These are phyloP conservation scores for Pelochelys cantorii DNA, from an alignment of 2,797 vertebrate genomes.

Conservation along the genomic window DNA sequence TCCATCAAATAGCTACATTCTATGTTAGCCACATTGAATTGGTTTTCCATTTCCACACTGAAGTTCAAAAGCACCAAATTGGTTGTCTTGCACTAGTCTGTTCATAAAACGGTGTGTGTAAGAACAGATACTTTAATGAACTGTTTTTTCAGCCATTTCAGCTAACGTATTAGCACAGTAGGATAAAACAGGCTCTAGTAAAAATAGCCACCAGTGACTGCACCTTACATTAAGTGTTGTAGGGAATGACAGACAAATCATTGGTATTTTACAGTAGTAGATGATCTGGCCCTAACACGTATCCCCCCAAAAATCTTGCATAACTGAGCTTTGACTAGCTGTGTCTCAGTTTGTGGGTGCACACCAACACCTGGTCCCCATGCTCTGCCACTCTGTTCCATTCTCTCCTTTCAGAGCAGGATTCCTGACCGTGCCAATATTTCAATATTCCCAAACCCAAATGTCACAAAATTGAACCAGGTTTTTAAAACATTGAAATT, in stretches of 20 bases:
- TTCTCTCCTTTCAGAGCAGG: not conserved
- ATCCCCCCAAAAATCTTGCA: rapidly evolving
- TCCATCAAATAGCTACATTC: conserved; percentile 26
- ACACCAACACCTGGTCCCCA: not conserved
- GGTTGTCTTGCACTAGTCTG: not conserved
- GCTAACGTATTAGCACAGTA: conserved; percentile 9
- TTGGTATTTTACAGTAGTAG: rapidly evolving
- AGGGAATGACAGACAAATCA: too few species aligned
- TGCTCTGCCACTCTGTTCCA: not conserved
- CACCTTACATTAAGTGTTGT: too few species aligned
- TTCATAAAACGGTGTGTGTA: conserved; percentile 7
- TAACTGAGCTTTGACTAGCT: not conserved
- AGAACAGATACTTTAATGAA: rapidly evolving
- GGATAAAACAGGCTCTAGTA: not conserved
- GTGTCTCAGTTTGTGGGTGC: not conserved
- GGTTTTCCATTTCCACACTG: conserved; percentile 6
- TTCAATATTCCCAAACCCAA: not conserved
- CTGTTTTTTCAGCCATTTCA: not conserved
- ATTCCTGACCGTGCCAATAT: not conserved
- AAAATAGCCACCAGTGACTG: too few species aligned
- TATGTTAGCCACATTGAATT: not conserved
- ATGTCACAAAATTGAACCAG: not conserved
- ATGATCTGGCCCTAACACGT: not conserved
- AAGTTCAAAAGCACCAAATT: conserved; percentile 1
- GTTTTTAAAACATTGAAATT: not conserved